Evolutionary conservation across 2,113 vertebrate species (phyloP).

Genomic region (Carassius auratus): DNA sequence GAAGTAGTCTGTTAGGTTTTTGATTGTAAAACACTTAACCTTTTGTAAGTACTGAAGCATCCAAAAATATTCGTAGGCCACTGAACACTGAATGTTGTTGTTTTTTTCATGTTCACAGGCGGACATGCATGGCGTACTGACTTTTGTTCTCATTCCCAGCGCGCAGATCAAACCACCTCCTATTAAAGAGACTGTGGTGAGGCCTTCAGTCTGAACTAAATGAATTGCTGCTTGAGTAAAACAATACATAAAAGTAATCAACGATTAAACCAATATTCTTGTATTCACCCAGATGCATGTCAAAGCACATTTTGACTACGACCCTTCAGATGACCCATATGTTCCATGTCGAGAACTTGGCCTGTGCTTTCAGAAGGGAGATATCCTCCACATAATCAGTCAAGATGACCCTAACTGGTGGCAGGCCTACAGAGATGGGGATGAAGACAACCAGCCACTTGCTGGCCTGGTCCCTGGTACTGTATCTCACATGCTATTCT

Average conservation of each 20-base stretch:
- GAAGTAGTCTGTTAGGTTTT: not conserved
- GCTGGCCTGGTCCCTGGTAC: conserved; percentile 96
- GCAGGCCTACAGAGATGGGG: conserved; percentile 97
- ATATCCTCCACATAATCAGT: conserved; percentile 98
- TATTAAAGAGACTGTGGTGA: conserved; percentile 93
- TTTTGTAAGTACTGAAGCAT: not conserved
- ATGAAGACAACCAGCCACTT: conserved; percentile 96
- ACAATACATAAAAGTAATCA: not conserved
- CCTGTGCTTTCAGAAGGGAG: conserved; percentile 96
- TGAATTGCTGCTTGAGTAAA: not conserved
- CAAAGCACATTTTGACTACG: conserved; percentile 97
- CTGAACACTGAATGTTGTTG: not conserved
- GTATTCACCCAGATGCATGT: conserved; percentile 83
- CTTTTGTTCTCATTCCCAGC: conserved; percentile 93
- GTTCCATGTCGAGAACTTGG: conserved; percentile 96
- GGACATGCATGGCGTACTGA: conserved; percentile 98
- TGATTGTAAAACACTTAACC: not conserved
- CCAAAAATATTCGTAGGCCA: not conserved
- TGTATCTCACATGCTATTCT: not conserved
- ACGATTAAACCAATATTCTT: not conserved
- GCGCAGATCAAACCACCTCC: conserved; percentile 85
- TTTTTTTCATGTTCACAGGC: conserved; percentile 75
- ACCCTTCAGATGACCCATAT: conserved; percentile 97
- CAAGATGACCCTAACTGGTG: conserved; percentile 99
- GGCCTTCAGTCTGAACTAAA: conserved; percentile 57